Base-by-base conservation (phyloP, 2,888 invertebrate genomes). In the Xanthia togata region DNA sequence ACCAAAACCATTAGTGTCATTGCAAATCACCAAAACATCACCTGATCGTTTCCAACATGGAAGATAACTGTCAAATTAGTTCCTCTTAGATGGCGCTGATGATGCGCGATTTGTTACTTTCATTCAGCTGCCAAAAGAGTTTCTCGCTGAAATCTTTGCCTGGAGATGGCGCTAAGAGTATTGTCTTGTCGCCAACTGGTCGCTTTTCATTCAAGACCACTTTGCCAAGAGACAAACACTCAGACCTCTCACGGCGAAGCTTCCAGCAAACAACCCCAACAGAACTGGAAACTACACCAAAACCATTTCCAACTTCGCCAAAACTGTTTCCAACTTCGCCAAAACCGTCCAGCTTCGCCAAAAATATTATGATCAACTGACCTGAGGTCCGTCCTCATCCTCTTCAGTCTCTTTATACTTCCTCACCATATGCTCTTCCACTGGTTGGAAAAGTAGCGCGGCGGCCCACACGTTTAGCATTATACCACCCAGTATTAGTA, bases 401-500 rank as follows among this genome's bases (percentile, higher is more conserved):
- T 96, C 96, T 23, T 93, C 94, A 0, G 91, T 90, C 1, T 95
- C 95, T 73, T 96, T 96, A 78, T 95, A 97, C 75, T 97, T 97
- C 89, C 97, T 97, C 84, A 98, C 97, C 97, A 98, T 97, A 90
- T 98, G 98, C 85, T 97, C 97, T 84, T 98, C 98, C 0, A 98
- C 98, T 0, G 98, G 98, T 82, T 98, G 98, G 94, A 98, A 98
- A 68, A 98, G 97, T 23, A 98, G 92, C 5, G 98, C 98, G 0
- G 98, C 98, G 17, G 98, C 98, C 97, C 98, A 98, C 0, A 98
- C 98, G 93, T 99, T 98, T 68, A 98, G 94, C 88, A 98, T 98
- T 26, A 98, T 96, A 20, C 98, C 98, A 41, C 98, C 98, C 96
- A 98, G 97, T 74, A 98, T 97, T 44, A 98, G 94, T 9, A 98